phyloP scores from a whole-genome alignment of 2,113 vertebrate genomes.

The Sisor rabdophorus region DNA sequence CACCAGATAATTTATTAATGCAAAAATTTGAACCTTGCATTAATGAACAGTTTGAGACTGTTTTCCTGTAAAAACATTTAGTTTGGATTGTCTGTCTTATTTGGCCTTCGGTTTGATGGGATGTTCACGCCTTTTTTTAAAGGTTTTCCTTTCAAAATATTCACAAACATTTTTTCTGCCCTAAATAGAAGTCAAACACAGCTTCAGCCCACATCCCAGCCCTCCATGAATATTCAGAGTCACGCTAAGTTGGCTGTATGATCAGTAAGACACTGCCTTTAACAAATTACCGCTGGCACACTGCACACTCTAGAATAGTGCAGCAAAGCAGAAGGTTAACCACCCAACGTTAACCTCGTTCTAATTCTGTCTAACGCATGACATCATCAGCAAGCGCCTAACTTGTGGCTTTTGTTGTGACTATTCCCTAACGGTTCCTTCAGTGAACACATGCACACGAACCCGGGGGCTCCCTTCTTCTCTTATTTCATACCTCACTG shows the following conservation, averaged over 20 bases:
- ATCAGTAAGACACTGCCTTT: constrained; percentile 4
- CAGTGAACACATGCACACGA: constrained; percentile 30
- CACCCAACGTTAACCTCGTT: constrained; percentile 47
- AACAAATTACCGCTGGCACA: constrained; percentile 33
- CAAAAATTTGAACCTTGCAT: no score
- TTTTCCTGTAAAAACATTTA: no score
- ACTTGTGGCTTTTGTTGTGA: constrained; percentile 49
- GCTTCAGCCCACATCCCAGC: constrained; percentile 1
- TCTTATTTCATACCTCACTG: constrained; percentile 62
- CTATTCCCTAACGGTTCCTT: constrained; percentile 54
- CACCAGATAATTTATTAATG: no score
- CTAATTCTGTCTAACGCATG: constrained; percentile 55
- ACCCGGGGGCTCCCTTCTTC: constrained; percentile 55
- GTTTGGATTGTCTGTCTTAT: no score
- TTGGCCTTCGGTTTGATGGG: no score
- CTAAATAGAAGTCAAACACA: no score
- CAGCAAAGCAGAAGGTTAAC: constrained; percentile 45
- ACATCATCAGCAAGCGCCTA: constrained; percentile 52
- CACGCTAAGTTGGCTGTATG: constrained; percentile 4
- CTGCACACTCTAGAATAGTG: constrained; percentile 13
- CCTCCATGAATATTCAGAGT: neutral
- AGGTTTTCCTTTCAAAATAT: no score
- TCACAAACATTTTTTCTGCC: neutral
- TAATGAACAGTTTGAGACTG: no score
- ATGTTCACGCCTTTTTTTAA: no score